These are phyloP conservation scores for Tragelaphus buxtoni DNA, from an alignment of 2,113 vertebrate genomes.

Conservation along the genomic window DNA sequence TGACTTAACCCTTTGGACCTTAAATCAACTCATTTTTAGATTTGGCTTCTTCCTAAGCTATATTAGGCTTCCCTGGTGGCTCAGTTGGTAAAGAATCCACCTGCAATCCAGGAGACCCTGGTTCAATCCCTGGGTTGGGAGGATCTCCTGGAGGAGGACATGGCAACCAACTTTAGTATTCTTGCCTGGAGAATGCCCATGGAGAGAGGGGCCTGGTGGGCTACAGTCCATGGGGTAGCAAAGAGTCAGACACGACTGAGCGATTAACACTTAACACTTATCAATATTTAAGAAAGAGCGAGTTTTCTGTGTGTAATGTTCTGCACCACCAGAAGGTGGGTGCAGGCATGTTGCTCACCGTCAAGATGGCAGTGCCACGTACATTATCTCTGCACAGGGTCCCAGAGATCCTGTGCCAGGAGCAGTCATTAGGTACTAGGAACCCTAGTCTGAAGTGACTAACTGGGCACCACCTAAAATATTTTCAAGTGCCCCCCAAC, in stretches of 20 bases:
- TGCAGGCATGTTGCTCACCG: accelerated
- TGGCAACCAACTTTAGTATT: not conserved
- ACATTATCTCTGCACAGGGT: not conserved
- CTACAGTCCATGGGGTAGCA: not conserved
- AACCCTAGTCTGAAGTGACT: not conserved
- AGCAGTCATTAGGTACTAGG: not conserved
- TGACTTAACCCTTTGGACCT: not conserved
- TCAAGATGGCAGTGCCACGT: not conserved
- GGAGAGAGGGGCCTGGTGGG: not conserved
- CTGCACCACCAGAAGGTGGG: not conserved
- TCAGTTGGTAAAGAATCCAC: not conserved
- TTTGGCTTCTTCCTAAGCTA: not conserved
- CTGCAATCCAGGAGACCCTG: not conserved
- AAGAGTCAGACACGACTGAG: not conserved
- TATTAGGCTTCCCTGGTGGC: not conserved
- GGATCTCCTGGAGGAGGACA: not conserved
- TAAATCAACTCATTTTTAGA: not conserved
- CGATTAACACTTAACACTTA: not conserved
- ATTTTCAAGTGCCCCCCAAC: not conserved
- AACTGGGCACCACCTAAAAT: not conserved
- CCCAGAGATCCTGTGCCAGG: not conserved
- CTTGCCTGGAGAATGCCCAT: not conserved
- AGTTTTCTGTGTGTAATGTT: not conserved
- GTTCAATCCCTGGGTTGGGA: not conserved
- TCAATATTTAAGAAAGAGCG: not conserved